phyloP scores from a whole-genome alignment of 1,140 invertebrate species.

The Brachionus paranguensis region DNA sequence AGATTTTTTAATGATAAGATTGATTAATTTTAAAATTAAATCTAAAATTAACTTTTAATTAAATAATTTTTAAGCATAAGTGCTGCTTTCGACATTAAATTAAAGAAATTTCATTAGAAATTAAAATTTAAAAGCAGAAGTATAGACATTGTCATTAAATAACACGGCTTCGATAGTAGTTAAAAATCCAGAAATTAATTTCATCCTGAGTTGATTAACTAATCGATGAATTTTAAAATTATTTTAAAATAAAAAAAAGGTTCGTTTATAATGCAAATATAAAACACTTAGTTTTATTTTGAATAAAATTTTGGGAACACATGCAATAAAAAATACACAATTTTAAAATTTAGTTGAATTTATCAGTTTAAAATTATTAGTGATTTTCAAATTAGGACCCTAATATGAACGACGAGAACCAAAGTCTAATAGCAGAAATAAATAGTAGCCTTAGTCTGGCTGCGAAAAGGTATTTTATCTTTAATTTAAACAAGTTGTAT shows the following conservation, averaged over 20 bases:
- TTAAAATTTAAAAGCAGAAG: too few species aligned
- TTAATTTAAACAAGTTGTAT: neutral
- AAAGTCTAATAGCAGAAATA: neutral
- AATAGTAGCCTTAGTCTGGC: slow-evolving; percentile 4
- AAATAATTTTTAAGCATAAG: too few species aligned
- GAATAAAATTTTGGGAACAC: neutral
- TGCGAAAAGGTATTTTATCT: neutral
- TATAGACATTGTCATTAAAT: too few species aligned
- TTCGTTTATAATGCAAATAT: neutral
- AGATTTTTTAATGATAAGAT: too few species aligned
- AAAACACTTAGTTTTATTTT: neutral
- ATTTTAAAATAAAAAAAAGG: neutral
- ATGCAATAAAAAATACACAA: slow-evolving; percentile 6
- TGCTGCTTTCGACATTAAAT: too few species aligned
- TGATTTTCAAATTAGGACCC: neutral
- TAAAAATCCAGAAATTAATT: too few species aligned
- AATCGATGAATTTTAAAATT: too few species aligned
- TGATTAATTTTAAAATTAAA: too few species aligned
- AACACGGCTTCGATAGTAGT: too few species aligned
- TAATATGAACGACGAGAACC: neutral
- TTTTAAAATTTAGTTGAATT: neutral
- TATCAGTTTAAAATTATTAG: neutral
- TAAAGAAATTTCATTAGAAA: too few species aligned
- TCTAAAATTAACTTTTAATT: too few species aligned
- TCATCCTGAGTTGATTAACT: too few species aligned